Evolutionary conservation across 1,140 invertebrate genomes (phyloP).

Genomic region (Episyrphus balteatus): DNA sequence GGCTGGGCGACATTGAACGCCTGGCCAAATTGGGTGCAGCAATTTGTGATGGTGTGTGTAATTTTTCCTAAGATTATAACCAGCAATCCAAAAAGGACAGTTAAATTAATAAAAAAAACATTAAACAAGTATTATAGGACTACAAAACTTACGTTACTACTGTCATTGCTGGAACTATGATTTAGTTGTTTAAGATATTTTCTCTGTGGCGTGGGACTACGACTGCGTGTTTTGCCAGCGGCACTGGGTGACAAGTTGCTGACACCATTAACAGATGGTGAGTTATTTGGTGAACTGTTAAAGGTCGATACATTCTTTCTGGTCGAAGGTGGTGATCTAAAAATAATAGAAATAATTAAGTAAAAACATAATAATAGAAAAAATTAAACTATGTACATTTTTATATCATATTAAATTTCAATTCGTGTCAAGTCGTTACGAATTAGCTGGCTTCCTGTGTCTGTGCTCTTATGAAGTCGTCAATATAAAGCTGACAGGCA

Average conservation of each 20-base stretch:
- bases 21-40: conserved; percentile 12
- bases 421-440: too few species aligned
- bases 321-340: conserved; percentile 30
- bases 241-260: conserved; percentile 9
- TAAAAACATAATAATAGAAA: neutral
- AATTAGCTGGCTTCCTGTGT: too few species aligned
- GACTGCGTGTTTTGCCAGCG: conserved; percentile 37
- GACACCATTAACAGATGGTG: neutral
- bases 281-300: conserved; percentile 7
- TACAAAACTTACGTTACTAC: neutral
- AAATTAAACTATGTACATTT: too few species aligned
- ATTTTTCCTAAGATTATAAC: conserved; percentile 4
- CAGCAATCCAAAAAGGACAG: too few species aligned
- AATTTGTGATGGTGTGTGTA: conserved; percentile 1
- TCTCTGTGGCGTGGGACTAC: conserved; percentile 42
- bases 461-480: too few species aligned
- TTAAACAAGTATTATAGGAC: neutral
- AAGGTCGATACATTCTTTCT: conserved; percentile 20
- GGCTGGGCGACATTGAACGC: conserved; percentile 38
- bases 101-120: too few species aligned
- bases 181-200: conserved; percentile 20
- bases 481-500: too few species aligned
- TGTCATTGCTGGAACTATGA: neutral
- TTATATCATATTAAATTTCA: too few species aligned
- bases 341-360: neutral